Conservation (phyloP, 2,888 invertebrate genomes). For the Rotaria socialis region DNA sequence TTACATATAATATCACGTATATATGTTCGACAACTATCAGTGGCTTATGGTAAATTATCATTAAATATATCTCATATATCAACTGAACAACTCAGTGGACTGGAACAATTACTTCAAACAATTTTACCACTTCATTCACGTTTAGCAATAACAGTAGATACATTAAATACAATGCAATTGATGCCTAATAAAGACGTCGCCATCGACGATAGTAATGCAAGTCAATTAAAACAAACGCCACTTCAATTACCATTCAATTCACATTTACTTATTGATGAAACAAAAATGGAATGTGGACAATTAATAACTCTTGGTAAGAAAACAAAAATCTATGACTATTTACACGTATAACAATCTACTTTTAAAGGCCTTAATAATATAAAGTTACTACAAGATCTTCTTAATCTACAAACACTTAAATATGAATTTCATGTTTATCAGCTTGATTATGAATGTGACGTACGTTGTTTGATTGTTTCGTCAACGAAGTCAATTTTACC, state of each 20-base stretch:
- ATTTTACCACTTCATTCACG: neutral
- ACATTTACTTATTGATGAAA: slow-evolving; percentile 11
- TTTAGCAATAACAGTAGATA: neutral
- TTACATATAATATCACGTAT: neutral
- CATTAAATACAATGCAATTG: neutral
- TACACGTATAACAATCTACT: neutral
- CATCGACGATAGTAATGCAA: neutral
- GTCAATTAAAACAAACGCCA: neutral
- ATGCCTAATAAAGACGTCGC: neutral
- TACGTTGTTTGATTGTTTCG: neutral
- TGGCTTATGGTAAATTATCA: slow-evolving; percentile 11
- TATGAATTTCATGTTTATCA: slow-evolving; percentile 25
- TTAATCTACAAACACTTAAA: slow-evolving; percentile 8
- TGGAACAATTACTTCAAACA: neutral
- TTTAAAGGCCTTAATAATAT: neutral
- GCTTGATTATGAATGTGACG: neutral
- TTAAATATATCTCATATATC: neutral
- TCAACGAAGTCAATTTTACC: neutral
- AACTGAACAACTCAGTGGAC: neutral
- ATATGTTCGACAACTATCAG: neutral
- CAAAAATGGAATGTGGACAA: slow-evolving; percentile 23
- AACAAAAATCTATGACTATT: too few species aligned
- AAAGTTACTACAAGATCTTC: neutral
- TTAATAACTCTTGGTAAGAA: neutral
- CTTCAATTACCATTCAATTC: neutral